A percentile compares a stretch with the other conserved stretches of the same genome.
Evolutionary conservation across 2,888 invertebrate genomes (phyloP).

Genomic region (Orthosia gracilis): DNA sequence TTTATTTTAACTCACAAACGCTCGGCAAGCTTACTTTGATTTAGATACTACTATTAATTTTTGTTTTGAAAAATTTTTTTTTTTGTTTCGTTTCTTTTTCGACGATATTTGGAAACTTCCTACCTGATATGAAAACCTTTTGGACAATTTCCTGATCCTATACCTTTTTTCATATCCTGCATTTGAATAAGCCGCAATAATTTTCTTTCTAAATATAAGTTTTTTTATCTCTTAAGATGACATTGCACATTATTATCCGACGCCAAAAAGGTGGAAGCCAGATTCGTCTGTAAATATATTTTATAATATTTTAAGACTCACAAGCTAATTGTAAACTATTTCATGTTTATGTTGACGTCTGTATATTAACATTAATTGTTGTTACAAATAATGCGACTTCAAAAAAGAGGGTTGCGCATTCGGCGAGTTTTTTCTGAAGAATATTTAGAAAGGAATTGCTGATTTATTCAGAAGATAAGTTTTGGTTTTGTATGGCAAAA

Average conservation of each 20-base stretch:
- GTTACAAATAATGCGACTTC: background rate
- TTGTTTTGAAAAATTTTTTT: background rate
- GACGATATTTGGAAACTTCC: background rate
- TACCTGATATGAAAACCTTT: conserved; percentile 33
- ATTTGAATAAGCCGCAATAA: conserved; percentile 41
- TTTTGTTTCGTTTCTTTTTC: background rate
- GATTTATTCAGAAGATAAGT: conserved; percentile 1
- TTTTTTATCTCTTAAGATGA: conserved; percentile 3
- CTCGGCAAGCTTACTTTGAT: conserved; percentile 37
- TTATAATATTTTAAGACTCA: conserved; percentile 14
- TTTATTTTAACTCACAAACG: conserved; percentile 41
- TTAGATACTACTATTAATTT: background rate
- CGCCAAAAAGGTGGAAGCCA: conserved; percentile 20
- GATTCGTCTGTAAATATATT: conserved; percentile 26
- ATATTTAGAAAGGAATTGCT: conserved; percentile 2
- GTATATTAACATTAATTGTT: conserved; percentile 10
- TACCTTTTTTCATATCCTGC: conserved; percentile 47
- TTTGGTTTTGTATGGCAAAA: background rate
- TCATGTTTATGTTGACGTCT: conserved; percentile 22
- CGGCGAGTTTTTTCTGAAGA: background rate
- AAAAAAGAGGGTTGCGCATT: background rate
- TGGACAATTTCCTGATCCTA: conserved; percentile 42
- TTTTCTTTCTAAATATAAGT: conserved; percentile 12
- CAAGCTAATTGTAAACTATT: conserved; percentile 12
- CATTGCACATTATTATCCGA: background rate